A percentile compares a stretch with the other conserved stretches of the same genome.
phyloP scores from a whole-genome alignment of 2,113 vertebrate genomes.

The Gopherus flavomarginatus region DNA sequence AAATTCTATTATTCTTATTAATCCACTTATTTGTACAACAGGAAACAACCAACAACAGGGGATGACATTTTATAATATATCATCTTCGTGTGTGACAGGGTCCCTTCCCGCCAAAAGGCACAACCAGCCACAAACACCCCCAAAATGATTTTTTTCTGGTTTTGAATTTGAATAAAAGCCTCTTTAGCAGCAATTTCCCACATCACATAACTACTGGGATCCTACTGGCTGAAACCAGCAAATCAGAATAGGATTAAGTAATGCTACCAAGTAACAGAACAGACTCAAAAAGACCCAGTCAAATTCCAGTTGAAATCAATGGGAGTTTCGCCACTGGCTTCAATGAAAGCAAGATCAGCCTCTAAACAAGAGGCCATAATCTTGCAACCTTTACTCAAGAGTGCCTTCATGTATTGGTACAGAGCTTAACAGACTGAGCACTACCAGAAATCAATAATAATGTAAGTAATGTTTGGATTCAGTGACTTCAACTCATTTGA shows the following conservation, averaged over 20 bases:
- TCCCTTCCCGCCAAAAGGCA: slow-evolving; percentile 33
- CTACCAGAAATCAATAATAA: slow-evolving; percentile 8
- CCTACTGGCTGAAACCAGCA: slow-evolving; percentile 24
- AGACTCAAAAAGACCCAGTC: slow-evolving; percentile 9
- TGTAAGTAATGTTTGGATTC: slow-evolving; percentile 35
- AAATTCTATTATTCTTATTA: slow-evolving; percentile 51
- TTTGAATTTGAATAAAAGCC: not conserved
- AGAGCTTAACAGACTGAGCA: not conserved
- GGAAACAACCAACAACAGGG: slow-evolving; percentile 41
- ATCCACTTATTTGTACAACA: slow-evolving; percentile 54
- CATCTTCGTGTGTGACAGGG: slow-evolving; percentile 50
- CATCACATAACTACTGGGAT: slow-evolving; percentile 59
- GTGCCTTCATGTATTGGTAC: not conserved
- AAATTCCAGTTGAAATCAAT: not conserved
- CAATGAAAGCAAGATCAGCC: not conserved
- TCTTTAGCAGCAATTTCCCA: slow-evolving; percentile 37
- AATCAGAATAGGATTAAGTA: slow-evolving; percentile 65
- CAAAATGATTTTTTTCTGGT: slow-evolving; percentile 54
- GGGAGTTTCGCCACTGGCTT: slow-evolving; percentile 7
- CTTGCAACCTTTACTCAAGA: slow-evolving; percentile 26
- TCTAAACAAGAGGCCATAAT: accelerated
- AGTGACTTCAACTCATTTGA: not conserved
- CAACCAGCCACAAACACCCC: slow-evolving; percentile 17
- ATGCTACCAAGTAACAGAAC: not conserved
- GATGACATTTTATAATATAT: slow-evolving; percentile 50